Evolutionary conservation across 2,113 vertebrate species (phyloP).

Genomic region (Lamprotornis superbus): DNA sequence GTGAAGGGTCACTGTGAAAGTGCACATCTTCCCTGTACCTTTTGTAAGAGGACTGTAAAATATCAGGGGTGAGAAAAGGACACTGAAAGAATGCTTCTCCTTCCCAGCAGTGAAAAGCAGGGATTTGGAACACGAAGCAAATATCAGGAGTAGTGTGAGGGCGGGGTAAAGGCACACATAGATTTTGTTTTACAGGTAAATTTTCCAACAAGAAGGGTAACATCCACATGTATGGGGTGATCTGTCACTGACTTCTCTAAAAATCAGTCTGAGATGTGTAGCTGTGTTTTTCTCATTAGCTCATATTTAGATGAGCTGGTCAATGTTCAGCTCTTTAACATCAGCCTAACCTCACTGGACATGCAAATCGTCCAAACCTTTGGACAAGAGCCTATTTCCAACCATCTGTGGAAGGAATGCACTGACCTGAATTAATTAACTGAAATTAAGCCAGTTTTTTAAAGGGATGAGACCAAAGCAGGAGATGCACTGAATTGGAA

Average conservation of each 20-base stretch:
- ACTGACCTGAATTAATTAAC: conserved; percentile 15
- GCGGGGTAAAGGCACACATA: not conserved
- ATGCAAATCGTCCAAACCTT: not conserved
- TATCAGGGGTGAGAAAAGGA: not conserved
- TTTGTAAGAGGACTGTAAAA: not conserved
- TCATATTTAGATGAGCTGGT: not conserved
- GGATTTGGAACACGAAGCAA: not conserved
- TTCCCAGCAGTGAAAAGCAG: not conserved
- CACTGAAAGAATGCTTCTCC: not conserved
- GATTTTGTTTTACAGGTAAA: not conserved
- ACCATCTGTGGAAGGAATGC: not conserved
- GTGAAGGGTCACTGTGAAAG: not conserved
- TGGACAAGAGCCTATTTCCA: not conserved
- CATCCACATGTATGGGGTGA: not conserved
- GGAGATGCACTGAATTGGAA: not conserved
- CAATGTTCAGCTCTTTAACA: not conserved
- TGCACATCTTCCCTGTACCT: not conserved
- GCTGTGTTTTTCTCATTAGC: not conserved
- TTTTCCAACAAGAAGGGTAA: not conserved
- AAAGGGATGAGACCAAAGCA: not conserved
- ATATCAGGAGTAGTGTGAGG: not conserved
- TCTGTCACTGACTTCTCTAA: not conserved
- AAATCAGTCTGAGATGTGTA: not conserved
- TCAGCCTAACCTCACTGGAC: not conserved
- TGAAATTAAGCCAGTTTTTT: not conserved